These are phyloP conservation scores for Ruditapes philippinarum DNA, from an alignment of 1,140 invertebrate genomes.

Conservation along the genomic window DNA sequence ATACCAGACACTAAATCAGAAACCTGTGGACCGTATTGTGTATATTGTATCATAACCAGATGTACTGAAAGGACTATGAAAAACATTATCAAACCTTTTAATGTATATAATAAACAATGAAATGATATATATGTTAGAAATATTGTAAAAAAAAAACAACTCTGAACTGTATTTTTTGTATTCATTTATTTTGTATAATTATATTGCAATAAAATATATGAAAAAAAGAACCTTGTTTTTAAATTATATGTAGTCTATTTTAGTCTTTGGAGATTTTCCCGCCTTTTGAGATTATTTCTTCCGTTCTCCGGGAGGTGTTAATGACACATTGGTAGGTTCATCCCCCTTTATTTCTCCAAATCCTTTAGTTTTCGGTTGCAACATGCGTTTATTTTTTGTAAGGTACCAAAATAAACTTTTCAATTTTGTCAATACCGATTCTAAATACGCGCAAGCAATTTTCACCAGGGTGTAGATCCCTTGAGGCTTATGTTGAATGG, in stretches of 20 bases:
- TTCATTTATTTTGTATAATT: neutral
- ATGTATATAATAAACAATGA: too few species aligned
- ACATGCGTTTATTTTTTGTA: conserved; percentile 6
- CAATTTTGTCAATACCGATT: neutral
- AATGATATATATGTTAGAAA: too few species aligned
- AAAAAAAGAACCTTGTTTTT: too few species aligned
- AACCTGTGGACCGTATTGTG: too few species aligned
- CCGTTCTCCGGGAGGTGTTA: neutral
- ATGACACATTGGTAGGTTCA: neutral
- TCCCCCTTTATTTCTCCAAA: neutral
- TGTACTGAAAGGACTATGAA: too few species aligned
- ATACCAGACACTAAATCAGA: too few species aligned
- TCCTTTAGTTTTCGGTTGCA: neutral
- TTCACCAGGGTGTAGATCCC: neutral
- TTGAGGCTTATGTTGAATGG: neutral
- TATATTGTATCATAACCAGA: too few species aligned
- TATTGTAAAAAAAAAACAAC: too few species aligned
- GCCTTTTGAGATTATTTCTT: neutral
- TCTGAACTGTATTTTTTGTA: neutral
- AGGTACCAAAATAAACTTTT: conserved; percentile 4
- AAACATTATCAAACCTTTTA: too few species aligned
- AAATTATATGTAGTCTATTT: neutral
- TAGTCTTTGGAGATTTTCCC: neutral
- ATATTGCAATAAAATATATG: neutral
- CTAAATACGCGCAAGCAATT: neutral